Conservation (phyloP, 2,113 vertebrate genomes). For the Platysternon megacephalum region DNA sequence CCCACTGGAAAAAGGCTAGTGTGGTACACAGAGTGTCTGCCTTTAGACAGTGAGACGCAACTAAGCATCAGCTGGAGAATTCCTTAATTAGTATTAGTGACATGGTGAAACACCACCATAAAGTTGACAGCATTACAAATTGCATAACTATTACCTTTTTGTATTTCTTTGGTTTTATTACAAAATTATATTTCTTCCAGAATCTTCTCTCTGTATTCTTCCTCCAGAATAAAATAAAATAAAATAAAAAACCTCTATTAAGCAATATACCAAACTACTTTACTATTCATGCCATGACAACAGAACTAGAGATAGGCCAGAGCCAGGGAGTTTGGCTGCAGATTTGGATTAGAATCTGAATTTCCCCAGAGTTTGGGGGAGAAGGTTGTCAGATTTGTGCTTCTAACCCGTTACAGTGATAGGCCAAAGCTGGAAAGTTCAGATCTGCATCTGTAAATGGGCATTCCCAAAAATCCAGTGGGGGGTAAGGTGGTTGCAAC, state of each 20-base stretch:
- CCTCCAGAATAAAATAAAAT: background rate
- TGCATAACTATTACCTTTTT: background rate
- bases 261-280: background rate
- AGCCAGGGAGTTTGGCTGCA: background rate
- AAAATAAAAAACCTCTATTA: background rate
- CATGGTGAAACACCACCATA: background rate
- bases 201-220: background rate
- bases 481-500: background rate
- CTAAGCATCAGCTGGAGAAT: background rate
- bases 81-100: background rate
- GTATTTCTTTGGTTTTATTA: background rate
- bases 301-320: background rate
- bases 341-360: background rate
- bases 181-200: background rate
- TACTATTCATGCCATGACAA: background rate
- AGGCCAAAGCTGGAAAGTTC: background rate
- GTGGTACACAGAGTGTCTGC: background rate
- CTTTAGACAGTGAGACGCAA: background rate
- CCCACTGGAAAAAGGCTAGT: background rate
- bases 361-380: accelerated
- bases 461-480: background rate
- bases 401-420: background rate
- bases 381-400: background rate
- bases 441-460: background rate
- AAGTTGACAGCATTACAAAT: background rate